These are phyloP conservation scores for Melikaiella ostensackeni DNA, from an alignment of 2,888 invertebrate species.

Conservation along the genomic window DNA sequence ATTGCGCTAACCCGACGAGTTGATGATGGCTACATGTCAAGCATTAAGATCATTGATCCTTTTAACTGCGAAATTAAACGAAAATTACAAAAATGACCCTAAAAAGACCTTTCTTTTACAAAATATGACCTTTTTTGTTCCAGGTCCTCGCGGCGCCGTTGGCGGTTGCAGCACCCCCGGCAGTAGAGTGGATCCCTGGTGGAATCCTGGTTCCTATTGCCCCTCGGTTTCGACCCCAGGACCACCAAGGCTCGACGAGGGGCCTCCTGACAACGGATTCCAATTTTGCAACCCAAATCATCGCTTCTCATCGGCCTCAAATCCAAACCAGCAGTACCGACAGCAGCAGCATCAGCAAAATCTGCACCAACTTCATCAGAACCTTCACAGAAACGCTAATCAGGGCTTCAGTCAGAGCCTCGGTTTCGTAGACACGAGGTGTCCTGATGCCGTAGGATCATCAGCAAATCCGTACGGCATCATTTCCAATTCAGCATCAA, in stretches of 20 bases:
- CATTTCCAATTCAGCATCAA: background rate
- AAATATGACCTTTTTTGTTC: constrained; percentile 53
- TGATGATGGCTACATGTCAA: no score
- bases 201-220: constrained; percentile 73
- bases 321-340: constrained; percentile 44
- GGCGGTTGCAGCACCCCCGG: constrained; percentile 76
- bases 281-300: constrained; percentile 60
- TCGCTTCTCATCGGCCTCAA: constrained; percentile 47
- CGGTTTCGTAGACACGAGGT: constrained; percentile 64
- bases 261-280: constrained; percentile 64
- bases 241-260: constrained; percentile 73
- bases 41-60: background rate
- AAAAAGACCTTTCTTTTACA: background rate
- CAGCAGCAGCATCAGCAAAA: constrained; percentile 48
- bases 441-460: constrained; percentile 61
- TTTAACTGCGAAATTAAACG: background rate
- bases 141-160: constrained; percentile 76
- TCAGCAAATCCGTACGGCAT: constrained; percentile 50
- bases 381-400: constrained; percentile 41
- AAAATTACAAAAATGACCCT: background rate
- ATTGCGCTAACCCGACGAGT: no score
- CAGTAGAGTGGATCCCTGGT: constrained; percentile 76
- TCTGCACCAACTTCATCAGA: constrained; percentile 50
- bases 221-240: constrained; percentile 70
- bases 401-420: constrained; percentile 56